Conservation (phyloP, 2,797 vertebrate genomes). For the Centroberyx gerrardi region DNA sequence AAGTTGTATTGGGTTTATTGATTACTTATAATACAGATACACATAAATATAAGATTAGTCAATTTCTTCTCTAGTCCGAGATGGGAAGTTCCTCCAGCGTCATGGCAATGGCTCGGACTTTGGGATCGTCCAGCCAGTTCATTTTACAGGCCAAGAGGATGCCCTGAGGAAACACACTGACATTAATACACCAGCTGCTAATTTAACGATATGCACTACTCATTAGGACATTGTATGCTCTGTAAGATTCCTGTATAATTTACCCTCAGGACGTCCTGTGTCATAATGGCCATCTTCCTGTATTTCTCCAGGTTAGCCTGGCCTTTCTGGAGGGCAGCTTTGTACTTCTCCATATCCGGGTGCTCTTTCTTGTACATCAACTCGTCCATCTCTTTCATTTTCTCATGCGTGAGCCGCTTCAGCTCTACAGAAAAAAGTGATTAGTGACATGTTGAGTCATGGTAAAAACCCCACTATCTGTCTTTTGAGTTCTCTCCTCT, state of each 20-base stretch:
- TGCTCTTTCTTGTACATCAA: constrained; percentile 75
- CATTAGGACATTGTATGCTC: not conserved
- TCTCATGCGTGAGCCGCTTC: constrained; percentile 82
- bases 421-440: constrained; percentile 68
- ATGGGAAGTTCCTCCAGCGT: constrained; percentile 81
- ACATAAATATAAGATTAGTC: not conserved
- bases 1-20: not conserved
- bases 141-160: constrained; percentile 84
- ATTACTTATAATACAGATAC: constrained; percentile 30
- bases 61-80: constrained; percentile 53
- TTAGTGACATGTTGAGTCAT: not conserved
- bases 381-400: constrained; percentile 83
- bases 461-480: too few relatives aligned
- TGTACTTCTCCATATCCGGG: constrained; percentile 77
- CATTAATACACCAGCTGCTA: not conserved
- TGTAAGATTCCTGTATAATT: constrained; percentile 3
- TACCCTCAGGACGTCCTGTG: constrained; percentile 86
- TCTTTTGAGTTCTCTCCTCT: too few relatives aligned
- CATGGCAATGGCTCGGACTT: constrained; percentile 82
- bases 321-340: constrained; percentile 79
- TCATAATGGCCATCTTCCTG: constrained; percentile 80
- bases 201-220: not conserved
- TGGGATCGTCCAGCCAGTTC: constrained; percentile 86
- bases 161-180: constrained; percentile 70
- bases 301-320: constrained; percentile 83